Evolutionary conservation across 2,888 invertebrate species (phyloP), one percentile per base, ranked within the genome.

Genomic region (Watsonalla binaria): DNA sequence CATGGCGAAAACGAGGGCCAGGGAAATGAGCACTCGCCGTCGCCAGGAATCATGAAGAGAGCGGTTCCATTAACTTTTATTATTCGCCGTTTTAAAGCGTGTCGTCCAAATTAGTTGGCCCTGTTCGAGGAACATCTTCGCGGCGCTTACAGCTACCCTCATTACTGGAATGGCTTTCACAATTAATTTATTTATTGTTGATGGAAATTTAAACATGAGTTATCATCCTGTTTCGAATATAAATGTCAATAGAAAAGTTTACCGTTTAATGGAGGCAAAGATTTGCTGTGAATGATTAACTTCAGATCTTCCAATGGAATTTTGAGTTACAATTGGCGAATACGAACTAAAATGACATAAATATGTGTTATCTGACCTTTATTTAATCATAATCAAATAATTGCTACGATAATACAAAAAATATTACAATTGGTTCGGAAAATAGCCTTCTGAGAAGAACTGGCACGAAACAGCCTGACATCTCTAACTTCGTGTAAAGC

Each of bases 61-160:
- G 80, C 76, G 83, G 81, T 82, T 65, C 84, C 85, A 86, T 90
- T 87, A 82, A 86, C 89, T 89, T 90, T 90, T 89, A 90, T 89
- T 88, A 88, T 86, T 80, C 78, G 76, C 78, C 84, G 82, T 88
- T 89, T 88, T 83, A 85, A 83, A 86, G 80, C 82, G 80, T 82
- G 84, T 81, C 84, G 82, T 79, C 87, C 84, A 87, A 89, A 89
- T 90, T 87, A 86, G 89, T 86, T 87, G 85, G 84, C 82, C 77
- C 84, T 84, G 82, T 80, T 86, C 76, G 80, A 71, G 70, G 80
- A 79, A 80, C 80, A 84, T 85, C 84, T 82, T 79, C 70, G 63
- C 68, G 69, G 65, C 54, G 62, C 69, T 72, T 74, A 74, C 65
- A 69, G 73, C 68, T 65, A 62, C 69, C 73, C 76, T 82, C 82